These are phyloP conservation scores for Gobiocypris rarus DNA, from an alignment of 2,113 vertebrate species.

Conservation along the genomic window DNA sequence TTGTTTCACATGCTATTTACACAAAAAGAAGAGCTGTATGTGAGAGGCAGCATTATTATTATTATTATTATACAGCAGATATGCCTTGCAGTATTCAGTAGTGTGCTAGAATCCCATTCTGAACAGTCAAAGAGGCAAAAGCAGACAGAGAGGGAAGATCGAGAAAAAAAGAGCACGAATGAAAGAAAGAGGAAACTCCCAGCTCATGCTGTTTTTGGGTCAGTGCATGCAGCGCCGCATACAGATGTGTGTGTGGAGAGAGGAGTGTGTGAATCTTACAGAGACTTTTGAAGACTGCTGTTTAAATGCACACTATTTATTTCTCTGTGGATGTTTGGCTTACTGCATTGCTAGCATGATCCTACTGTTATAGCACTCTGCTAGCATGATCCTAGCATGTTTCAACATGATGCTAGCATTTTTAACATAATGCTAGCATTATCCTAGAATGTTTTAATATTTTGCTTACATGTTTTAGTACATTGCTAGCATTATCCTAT, in stretches of 20 bases:
- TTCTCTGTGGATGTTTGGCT: too few relatives aligned
- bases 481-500: too few relatives aligned
- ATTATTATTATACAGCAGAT: neutral
- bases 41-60: neutral
- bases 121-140: constrained; percentile 18
- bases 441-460: too few relatives aligned
- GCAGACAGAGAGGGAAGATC: constrained; percentile 28
- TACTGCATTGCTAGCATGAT: too few relatives aligned
- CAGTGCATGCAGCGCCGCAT: neutral
- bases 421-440: too few relatives aligned
- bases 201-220: constrained; percentile 26
- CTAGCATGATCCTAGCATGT: too few relatives aligned
- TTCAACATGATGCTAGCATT: too few relatives aligned
- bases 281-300: neutral
- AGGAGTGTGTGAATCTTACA: neutral
- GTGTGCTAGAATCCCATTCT: neutral
- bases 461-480: too few relatives aligned
- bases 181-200: constrained; percentile 6
- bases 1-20: neutral
- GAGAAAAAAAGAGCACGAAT: neutral
- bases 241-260: neutral
- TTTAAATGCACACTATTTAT: neutral
- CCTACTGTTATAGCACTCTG: too few relatives aligned
- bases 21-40: neutral
- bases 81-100: neutral